These are phyloP conservation scores for Tragulus kanchil DNA, from an alignment of 2,113 vertebrate species.

Conservation along the genomic window DNA sequence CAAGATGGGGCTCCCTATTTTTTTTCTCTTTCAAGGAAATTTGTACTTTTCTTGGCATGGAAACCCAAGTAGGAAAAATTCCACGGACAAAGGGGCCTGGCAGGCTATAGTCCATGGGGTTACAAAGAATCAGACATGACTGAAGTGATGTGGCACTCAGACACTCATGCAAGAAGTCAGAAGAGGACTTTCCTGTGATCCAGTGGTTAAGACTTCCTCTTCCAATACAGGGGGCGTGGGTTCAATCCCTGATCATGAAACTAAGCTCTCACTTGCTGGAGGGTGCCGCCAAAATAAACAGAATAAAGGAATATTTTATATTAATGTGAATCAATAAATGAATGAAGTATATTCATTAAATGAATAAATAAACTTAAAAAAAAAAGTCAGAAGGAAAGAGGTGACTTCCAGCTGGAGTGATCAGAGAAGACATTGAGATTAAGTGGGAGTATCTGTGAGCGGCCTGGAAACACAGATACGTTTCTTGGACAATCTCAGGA, in stretches of 20 bases:
- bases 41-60: slow-evolving; percentile 49
- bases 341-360: not conserved
- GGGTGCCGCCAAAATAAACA: not conserved
- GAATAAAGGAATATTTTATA: not conserved
- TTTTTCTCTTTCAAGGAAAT: slow-evolving; percentile 65
- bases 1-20: not conserved
- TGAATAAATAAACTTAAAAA: not conserved
- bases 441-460: not conserved
- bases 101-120: not conserved
- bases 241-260: not conserved
- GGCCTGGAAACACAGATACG: not conserved
- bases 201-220: not conserved
- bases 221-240: not conserved
- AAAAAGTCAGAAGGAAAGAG: not conserved
- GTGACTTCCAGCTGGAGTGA: not conserved
- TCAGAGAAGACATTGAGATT: not conserved
- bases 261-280: not conserved
- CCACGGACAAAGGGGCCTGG: not conserved
- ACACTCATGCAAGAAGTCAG: not conserved
- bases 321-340: not conserved
- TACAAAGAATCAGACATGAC: not conserved
- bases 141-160: not conserved
- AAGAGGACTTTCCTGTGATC: not conserved
- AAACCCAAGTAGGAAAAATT: no score
- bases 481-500: not conserved